Conservation (phyloP, 1,140 invertebrate genomes). For the Metopolophium dirhodum region DNA sequence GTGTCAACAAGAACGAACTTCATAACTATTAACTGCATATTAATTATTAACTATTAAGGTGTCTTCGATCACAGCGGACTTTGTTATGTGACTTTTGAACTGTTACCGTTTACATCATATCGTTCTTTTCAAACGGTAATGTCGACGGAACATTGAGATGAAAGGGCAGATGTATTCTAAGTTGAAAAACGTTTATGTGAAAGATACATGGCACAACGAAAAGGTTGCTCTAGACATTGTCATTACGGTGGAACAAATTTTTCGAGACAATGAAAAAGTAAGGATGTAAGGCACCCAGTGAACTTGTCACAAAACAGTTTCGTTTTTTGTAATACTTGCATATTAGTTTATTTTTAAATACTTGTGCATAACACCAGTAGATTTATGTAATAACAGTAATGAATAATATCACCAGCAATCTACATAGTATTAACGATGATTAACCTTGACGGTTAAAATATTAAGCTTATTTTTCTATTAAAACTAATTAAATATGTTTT, state of each 20-base stretch:
- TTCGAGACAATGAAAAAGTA: conserved; percentile 46
- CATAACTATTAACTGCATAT: not conserved
- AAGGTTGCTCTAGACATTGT: conserved; percentile 29
- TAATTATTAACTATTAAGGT: not conserved
- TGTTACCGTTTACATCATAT: not conserved
- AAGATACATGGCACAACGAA: conserved; percentile 43
- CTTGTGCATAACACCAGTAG: not conserved
- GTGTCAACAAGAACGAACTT: not conserved
- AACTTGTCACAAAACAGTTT: not conserved
- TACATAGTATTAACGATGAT: not conserved
- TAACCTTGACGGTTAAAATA: not conserved
- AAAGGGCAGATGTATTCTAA: conserved; percentile 45
- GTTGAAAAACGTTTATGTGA: conserved; percentile 37
- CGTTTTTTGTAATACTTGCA: not conserved
- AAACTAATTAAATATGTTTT: not conserved
- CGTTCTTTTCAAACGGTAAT: not conserved
- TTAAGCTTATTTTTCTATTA: not conserved
- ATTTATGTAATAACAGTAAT: not conserved
- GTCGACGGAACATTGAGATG: not conserved
- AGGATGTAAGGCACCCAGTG: not conserved
- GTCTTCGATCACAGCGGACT: not conserved
- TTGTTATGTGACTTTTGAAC: not conserved
- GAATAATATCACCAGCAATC: not conserved
- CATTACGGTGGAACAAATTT: conserved; percentile 43
- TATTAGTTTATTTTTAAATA: not conserved